phyloP scores from a whole-genome alignment of 2,888 invertebrate genomes.

The Macrophya alboannulata region DNA sequence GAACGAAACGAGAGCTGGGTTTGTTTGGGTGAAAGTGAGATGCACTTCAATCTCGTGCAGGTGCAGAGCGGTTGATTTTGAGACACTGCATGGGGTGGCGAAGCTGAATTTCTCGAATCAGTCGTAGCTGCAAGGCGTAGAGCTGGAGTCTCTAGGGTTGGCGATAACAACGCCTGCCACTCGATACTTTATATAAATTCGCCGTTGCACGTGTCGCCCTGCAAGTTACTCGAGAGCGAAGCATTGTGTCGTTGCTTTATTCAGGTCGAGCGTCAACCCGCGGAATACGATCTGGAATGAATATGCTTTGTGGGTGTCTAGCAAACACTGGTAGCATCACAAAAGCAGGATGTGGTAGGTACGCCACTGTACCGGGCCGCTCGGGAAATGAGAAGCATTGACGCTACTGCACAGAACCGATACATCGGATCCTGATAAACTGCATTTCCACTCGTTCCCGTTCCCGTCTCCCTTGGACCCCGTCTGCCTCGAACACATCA shows the following conservation, averaged over 20 bases:
- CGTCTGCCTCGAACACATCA: not conserved
- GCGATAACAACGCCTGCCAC: conserved; percentile 42
- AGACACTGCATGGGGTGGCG: not conserved
- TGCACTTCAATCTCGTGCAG: not conserved
- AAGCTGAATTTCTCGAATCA: not conserved
- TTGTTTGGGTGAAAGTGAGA: not conserved
- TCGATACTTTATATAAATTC: conserved; percentile 51
- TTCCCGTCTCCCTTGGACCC: not conserved
- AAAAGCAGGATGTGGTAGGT: conserved; percentile 63
- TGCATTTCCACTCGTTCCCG: conserved; percentile 38
- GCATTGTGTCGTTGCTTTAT: conserved; percentile 65
- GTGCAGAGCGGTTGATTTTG: not conserved
- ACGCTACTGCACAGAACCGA: conserved; percentile 47
- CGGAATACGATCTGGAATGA: conserved; percentile 64
- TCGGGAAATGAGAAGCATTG: conserved; percentile 58
- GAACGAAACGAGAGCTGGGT: not conserved
- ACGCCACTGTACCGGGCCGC: conserved; percentile 23
- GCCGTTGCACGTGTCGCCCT: conserved; percentile 20
- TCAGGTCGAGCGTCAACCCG: conserved; percentile 71
- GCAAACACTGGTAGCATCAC: conserved; percentile 70
- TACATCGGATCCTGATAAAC: conserved; percentile 57
- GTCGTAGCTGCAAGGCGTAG: not conserved
- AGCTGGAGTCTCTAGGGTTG: not conserved
- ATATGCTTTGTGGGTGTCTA: conserved; percentile 70
- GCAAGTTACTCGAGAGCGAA: conserved; percentile 48